Base-by-base conservation (phyloP, 2,797 vertebrate species). In the Lycodopsis pacificus region DNA sequence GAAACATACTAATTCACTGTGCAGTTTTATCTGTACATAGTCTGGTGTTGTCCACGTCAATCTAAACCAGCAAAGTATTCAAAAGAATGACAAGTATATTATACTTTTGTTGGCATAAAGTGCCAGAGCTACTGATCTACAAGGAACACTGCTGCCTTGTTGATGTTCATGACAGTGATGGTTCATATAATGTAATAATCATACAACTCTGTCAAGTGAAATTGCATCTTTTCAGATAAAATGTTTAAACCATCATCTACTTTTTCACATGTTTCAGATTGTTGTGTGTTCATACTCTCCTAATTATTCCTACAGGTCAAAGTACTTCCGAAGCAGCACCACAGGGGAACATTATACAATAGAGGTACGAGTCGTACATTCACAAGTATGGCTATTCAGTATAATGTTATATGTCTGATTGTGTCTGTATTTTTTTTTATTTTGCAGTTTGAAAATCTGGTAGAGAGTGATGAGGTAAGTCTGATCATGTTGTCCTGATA, bases 391-490 rank as follows among this genome's bases (percentile, higher is more conserved):
- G 40, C 1, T 14, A 1, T 67, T 76, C 20, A 8, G 8, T 11
- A 3, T 27, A 20, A n/a, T 48, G 19, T 42, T 6, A 20, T 7
- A n/a, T 32, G 7, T 76, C 67, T 84, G 22, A 80, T 69, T 74
- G 14, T 58, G 54, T 34, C 76, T 58, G 89, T 30, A 5, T 91
- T 59, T 42, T 58, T 42, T 34, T 34, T 48, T 46, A 3, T 76
- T 92, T 93, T 95, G 34, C 96, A 99, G 98, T 99, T 99, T 97
- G 98, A 99, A 90, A 99, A 99, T 88, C 95, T 99, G 38, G 98
- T 99, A 64, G 98, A 99, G 91, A 99, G 98, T 13, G 98, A 99
- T 92, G 98, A 99, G 94, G 98, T 99, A 90, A 94, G 97, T 94
- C 27, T 71, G 15, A 42, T 56, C 4, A 32, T 67, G 7, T 56